A percentile compares a stretch with the other conserved stretches of the same genome.
Conservation (phyloP, 1,140 invertebrate species). For the Scaptomyza hsui region DNA sequence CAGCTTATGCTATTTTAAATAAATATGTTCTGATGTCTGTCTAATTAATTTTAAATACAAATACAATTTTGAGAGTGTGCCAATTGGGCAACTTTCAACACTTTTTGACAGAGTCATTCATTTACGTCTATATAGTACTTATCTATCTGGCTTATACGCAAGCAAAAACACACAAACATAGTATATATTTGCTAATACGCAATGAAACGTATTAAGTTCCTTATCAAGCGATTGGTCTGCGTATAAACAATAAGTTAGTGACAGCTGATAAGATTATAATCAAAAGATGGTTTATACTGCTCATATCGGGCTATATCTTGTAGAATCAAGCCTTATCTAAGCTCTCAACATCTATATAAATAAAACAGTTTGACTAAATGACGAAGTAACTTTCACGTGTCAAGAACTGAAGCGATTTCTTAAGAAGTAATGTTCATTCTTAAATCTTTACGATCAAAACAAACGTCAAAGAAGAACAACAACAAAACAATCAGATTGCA, state of each 20-base stretch:
- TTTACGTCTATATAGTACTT: slow-evolving; percentile 10
- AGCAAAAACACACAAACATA: background rate
- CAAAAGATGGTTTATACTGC: slow-evolving; percentile 12
- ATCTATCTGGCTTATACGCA: slow-evolving; percentile 5
- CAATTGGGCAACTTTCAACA: slow-evolving; percentile 60
- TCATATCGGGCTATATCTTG: slow-evolving; percentile 15
- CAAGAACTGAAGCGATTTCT: too few species aligned
- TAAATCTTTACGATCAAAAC: background rate
- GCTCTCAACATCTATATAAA: background rate
- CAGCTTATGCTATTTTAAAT: slow-evolving; percentile 9
- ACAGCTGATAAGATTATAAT: slow-evolving; percentile 25
- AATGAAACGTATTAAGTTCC: slow-evolving; percentile 2
- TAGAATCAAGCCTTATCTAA: background rate
- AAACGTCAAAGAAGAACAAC: slow-evolving; percentile 1
- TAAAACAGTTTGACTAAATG: background rate
- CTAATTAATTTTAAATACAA: background rate
- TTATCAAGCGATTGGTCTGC: slow-evolving; percentile 17
- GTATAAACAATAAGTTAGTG: slow-evolving; percentile 6
- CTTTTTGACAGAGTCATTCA: slow-evolving; percentile 17
- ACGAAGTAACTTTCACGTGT: too few species aligned
- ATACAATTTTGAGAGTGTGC: slow-evolving; percentile 39
- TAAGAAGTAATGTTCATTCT: too few species aligned
- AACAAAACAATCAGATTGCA: background rate
- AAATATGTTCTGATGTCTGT: background rate
- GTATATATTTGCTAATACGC: background rate